Evolutionary conservation across 2,888 invertebrate species (phyloP), one percentile per base, ranked within the genome.

Genomic region (Leucophenga maculata): DNA sequence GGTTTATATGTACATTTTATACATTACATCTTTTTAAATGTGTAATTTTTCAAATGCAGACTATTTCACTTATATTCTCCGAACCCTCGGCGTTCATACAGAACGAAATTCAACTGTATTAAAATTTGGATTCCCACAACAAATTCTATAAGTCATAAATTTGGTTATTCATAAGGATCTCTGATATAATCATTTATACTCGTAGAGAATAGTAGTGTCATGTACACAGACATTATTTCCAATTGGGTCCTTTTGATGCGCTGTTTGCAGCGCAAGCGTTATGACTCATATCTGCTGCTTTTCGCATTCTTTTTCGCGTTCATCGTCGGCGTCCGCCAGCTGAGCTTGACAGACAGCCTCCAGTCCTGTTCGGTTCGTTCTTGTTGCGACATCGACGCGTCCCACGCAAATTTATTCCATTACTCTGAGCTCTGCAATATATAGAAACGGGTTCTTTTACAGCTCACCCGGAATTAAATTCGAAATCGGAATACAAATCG

Each of bases 291-390:
- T 39, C 8, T 39, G 8, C 1, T 52, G 20, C 18, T 18, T 52
- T 52, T 52, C 18, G 52, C 18, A 52, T 52, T 52, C 52, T n/a
- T 16, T 52, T 52, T 52, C 52, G 20, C 9, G 18, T 52, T 52
- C 9, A 18, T 52, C 20, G 39, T 39, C 39, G 39, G 39, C 20
- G 39, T 39, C 39, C 6, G 39, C 39, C 39, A 39, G 39, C 39
- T 39, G 39, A 39, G 39, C 3, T 52, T 20, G 52, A 8, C 39
- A 11, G 39, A 11, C 39, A 39, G 55, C 22, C 26, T 55, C 22
- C 55, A 55, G 55, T 55, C 26, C 55, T 22, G 20, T 2, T 55
- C 55, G 55, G 55, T 26, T 55, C 26, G 55, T 55, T 55, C 55
- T 20, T 3, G 20, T 18, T 18, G 54, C 55, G 20, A 55, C 55